Base-by-base conservation (phyloP, 64 coral and sea anemone species). In the Exaiptasia diaphana region DNA sequence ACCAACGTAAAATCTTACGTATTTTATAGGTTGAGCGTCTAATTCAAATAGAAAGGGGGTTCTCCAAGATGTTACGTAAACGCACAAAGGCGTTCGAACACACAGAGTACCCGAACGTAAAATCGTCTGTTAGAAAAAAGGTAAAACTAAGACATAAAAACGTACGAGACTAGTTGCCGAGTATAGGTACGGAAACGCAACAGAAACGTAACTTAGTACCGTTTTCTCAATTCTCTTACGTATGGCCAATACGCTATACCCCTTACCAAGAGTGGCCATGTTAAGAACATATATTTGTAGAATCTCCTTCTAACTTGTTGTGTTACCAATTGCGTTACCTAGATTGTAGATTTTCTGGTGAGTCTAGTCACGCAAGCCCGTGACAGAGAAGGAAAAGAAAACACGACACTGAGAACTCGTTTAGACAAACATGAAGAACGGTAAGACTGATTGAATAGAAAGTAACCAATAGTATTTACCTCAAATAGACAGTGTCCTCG, bases 351-450 rank as follows among this genome's bases (percentile, higher is more conserved):
- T 31, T 44, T 73, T 2, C 17, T 73, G 15, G 69, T 73, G 24
- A 73, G 69, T 17, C 43, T 41, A 28, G 43, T 73, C 10, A 73
- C 69, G 2, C 69, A 73, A 73, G 38, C 61, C 32, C 69, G 69
- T 49, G 43, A 49, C 13, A 40, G 44, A 43, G 69, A 73, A 35
- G 44, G 27, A 21, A 73, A 73, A 73, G 38, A 73, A 73, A 40
- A 73, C 69, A 73, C 69, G 27, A n/a, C n/a, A n/a, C 18, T 73
- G 18, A 73, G n/a, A 23, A 49, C 15, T 5, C 38, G 20, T 14
- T 17, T 73, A 22, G 39, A 73, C 43, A 73, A 73, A 11, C 69
- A 73, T 8, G 38, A 73, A 73, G n/a, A 73, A 49, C 39, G 69
- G 69, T 73, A 73, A 73, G 69, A n/a, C n/a, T n/a, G n/a, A n/a